These are phyloP conservation scores for Macroramphosus scolopax DNA, from an alignment of 2,797 vertebrate genomes.

Conservation along the genomic window DNA sequence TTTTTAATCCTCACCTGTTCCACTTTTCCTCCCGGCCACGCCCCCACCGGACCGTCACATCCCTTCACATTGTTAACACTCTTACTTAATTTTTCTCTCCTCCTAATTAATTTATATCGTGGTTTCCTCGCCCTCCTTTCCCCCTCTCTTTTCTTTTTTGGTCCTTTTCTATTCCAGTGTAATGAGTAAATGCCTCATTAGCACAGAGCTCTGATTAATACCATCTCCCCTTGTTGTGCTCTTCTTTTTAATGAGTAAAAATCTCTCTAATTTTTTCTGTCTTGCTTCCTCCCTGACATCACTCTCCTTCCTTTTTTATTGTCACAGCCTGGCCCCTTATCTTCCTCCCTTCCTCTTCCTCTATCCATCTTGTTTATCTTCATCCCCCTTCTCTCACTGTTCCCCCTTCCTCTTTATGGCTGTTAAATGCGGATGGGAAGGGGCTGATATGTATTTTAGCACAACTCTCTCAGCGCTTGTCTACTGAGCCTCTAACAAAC, in stretches of 20 bases:
- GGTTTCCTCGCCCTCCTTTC: constrained; percentile 11
- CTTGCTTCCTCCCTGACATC: constrained; percentile 26
- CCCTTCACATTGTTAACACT: constrained; percentile 16
- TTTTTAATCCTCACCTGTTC: constrained; percentile 15
- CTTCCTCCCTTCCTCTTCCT: background rate
- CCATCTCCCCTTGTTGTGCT: constrained; percentile 68
- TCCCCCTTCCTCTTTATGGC: constrained; percentile 4
- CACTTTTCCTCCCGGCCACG: constrained; percentile 23
- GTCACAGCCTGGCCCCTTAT: constrained; percentile 22
- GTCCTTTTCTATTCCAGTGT: constrained; percentile 58
- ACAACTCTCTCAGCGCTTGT: constrained; percentile 50
- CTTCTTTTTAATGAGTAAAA: constrained; percentile 70
- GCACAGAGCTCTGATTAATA: constrained; percentile 69
- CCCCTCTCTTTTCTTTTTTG: constrained; percentile 20
- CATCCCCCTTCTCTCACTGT: constrained; percentile 12
- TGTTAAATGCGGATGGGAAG: constrained; percentile 4
- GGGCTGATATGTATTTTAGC: constrained; percentile 48
- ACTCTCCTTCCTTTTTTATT: constrained; percentile 22
- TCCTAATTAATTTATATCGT: constrained; percentile 36
- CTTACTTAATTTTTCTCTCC: constrained; percentile 20
- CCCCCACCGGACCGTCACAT: constrained; percentile 39
- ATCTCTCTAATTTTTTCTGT: constrained; percentile 57
- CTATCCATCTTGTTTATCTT: constrained; percentile 5
- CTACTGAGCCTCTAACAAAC: constrained; percentile 53
- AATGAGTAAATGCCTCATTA: constrained; percentile 77